Base-by-base conservation (phyloP, 2,888 invertebrate genomes). In the Itoplectis maculator region DNA sequence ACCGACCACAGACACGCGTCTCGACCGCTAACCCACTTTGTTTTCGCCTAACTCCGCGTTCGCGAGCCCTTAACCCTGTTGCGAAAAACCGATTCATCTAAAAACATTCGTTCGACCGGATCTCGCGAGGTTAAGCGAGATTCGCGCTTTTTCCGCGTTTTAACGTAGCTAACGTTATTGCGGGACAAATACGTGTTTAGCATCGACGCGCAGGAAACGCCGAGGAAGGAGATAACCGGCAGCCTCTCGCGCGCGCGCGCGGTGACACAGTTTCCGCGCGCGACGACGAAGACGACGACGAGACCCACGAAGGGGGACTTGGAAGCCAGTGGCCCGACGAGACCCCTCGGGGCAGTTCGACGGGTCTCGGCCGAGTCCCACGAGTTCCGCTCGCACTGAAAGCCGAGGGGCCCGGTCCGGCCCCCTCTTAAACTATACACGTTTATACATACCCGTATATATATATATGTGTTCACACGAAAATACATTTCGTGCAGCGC, bases 201-300 rank as follows among this genome's bases (percentile, higher is more conserved):
- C 61, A 61, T 61, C 18, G 40, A n/a, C n/a, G 9, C 15, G 18
- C 18, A 61, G 37, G 35, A 61, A 61, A 61, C 15, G 15, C 40
- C 61, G 45, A 35, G 45, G 23, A 70, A 70, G 42, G 18, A 59
- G 70, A n/a, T n/a, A 59, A 59, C 45, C 18, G 70, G 56, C 70
- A n/a, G n/a, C n/a, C n/a, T n/a, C n/a, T n/a, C n/a, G n/a, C n/a
- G n/a, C n/a, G n/a, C n/a, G n/a, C n/a, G n/a, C 70, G 15, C 84
- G 79, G 66, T 85, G 85, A 85, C 86, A 86, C 86, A 86, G 85
- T 87, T 86, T 86, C 84, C 82, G 65, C 82, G 76, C 82, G 69
- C 78, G 59, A 72, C 45, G 70, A 47, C 23, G 54, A 45, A 29
- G 37, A 66, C 78, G 59, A 72, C 45, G 70, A 47, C 23, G 54